Base-by-base conservation (phyloP, 2,113 vertebrate species). In the Dicentrarchus labrax region DNA sequence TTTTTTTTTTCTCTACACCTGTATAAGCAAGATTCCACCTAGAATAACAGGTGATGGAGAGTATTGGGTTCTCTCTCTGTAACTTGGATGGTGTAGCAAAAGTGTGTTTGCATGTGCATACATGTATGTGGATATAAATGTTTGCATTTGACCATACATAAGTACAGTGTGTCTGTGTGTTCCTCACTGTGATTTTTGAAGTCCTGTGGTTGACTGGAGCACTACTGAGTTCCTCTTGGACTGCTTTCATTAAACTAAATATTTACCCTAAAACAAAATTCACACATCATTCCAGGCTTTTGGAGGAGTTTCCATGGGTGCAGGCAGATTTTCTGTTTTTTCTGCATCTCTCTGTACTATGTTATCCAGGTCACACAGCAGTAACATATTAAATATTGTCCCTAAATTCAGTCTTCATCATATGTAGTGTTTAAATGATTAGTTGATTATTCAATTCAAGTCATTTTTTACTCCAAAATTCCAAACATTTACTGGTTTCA, bases 1-100 rank as follows among this genome's bases (percentile, higher is more conserved):
- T 17, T 53, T 67, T 86, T n/a, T 81, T 73, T 70, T 48, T 43
- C 53, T 50, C 24, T 76, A 65, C 94, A 94, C 91, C 93, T 94
- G 92, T 88, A 82, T 84, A 93, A 95, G 90, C 93, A 93, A 76
- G 53, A 81, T 72, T 76, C 48, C 81, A 88, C 83, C 88, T 91
- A 89, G 75, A 93, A 85, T 87, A 92, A 92, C 92, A 93, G 89
- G 92, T 94, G 92, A 93, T 76, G 77, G 76, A 60, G 85, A 70
- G 87, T 82, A 79, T 90, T 73, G 36, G 61, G 76, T 90, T 91
- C 57, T 64, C 70, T 19, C 39, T 69, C 69, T 81, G 50, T 85
- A 54, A 82, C 74, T 48, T 38, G 73, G 74, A 70, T 45, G 21
- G 21, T 73, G 66, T 43, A 54, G 12, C 78, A 9, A 70, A 64